Percentiles rank a stretch among this genome's conserved stretches.
phyloP scores from a whole-genome alignment of 2,797 vertebrate genomes.

The Otolemur crassicaudatus region DNA sequence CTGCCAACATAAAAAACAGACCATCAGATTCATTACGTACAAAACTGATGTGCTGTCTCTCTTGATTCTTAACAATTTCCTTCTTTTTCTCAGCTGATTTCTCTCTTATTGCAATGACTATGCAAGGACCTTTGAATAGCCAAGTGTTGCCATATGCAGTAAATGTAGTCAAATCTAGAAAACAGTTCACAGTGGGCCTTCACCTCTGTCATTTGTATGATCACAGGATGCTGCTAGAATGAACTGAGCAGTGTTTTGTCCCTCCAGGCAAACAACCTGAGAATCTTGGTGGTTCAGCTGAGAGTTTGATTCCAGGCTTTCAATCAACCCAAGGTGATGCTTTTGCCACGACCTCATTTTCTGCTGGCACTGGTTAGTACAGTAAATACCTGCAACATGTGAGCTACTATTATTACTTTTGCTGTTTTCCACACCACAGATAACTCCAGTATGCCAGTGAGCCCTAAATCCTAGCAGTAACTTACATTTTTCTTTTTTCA shows the following conservation, averaged over 20 bases:
- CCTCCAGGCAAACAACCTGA: constrained; percentile 91
- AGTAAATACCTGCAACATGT: not conserved
- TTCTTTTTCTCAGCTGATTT: not conserved
- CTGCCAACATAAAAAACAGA: not conserved
- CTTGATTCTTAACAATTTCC: not conserved
- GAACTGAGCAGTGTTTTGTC: constrained; percentile 57
- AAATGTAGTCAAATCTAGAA: not conserved
- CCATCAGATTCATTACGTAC: not conserved
- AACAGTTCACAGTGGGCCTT: not conserved
- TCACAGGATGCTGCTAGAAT: not conserved
- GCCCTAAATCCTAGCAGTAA: not conserved
- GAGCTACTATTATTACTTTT: not conserved
- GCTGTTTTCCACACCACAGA: not conserved
- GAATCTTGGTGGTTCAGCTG: constrained; percentile 90
- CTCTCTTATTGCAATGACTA: not conserved
- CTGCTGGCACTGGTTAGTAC: constrained; percentile 90
- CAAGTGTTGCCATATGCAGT: not conserved
- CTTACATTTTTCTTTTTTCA: not conserved
- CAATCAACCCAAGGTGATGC: constrained; percentile 86
- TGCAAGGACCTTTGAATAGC: not conserved
- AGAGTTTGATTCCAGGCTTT: constrained; percentile 93
- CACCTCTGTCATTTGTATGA: not conserved
- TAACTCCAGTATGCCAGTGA: not conserved
- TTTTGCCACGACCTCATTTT: constrained; percentile 89
- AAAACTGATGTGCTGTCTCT: not conserved